Evolutionary conservation across 1,140 invertebrate genomes (phyloP).

Genomic region (Nasonia vitripennis): DNA sequence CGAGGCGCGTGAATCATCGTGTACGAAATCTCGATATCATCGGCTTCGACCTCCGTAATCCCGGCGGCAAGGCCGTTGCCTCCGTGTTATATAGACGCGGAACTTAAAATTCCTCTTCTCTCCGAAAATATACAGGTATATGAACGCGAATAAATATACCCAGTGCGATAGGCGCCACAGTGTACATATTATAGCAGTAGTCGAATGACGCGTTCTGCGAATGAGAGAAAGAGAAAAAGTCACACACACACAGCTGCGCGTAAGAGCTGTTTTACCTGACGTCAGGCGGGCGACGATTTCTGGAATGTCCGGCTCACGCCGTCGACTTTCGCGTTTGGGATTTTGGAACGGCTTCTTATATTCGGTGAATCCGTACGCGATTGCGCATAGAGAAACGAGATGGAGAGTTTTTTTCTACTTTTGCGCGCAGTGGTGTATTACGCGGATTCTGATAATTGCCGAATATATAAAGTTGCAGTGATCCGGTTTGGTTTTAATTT

Average conservation of each 20-base stretch:
- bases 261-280: neutral
- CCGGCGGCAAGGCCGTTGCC: slow-evolving; percentile 5
- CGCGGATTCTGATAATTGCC: no score
- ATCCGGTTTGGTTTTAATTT: no score
- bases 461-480: no score
- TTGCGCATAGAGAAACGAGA: neutral
- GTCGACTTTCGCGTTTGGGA: neutral
- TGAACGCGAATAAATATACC: neutral
- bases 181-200: neutral
- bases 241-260: neutral
- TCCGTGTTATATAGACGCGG: neutral
- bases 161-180: neutral
- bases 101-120: neutral
- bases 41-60: neutral
- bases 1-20: slow-evolving; percentile 13
- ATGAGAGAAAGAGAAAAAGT: neutral
- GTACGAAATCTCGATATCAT: neutral
- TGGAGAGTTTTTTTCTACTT: neutral
- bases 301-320: slow-evolving; percentile 43
- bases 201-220: neutral
- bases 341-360: neutral
- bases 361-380: neutral
- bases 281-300: slow-evolving; percentile 30
- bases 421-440: no score
- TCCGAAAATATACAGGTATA: neutral